phyloP scores from a whole-genome alignment of 2,113 vertebrate genomes.

The Fregata magnificens region DNA sequence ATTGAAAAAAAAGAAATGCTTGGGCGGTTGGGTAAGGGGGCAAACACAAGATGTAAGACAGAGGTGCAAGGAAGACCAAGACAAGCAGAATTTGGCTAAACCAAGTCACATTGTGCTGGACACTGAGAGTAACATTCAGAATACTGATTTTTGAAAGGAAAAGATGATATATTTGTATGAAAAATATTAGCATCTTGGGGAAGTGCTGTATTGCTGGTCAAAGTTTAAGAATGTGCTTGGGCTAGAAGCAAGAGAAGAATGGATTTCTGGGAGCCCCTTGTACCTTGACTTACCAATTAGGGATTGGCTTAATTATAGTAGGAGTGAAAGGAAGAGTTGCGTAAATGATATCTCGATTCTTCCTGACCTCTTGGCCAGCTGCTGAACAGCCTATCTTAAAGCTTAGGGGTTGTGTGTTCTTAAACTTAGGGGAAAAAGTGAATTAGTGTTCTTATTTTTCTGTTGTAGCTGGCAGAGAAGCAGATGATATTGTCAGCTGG shows the following conservation, averaged over 20 bases:
- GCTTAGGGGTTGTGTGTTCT: neutral
- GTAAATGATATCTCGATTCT: accelerated
- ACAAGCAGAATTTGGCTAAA: no score
- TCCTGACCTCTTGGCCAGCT: neutral
- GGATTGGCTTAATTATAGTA: neutral
- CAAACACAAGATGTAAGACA: accelerated
- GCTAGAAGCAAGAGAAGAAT: neutral
- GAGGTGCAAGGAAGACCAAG: neutral
- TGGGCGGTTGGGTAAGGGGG: accelerated
- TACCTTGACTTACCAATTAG: neutral
- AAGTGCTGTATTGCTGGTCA: neutral
- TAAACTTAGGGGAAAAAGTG: no score
- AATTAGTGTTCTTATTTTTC: neutral
- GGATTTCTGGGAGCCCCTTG: neutral
- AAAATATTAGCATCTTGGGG: neutral
- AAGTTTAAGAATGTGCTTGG: neutral
- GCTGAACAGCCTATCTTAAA: neutral
- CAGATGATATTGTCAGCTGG: conserved; percentile 93
- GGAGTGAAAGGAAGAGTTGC: neutral
- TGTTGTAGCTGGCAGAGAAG: conserved; percentile 89
- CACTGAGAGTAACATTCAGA: neutral
- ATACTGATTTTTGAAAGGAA: neutral
- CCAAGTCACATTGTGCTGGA: accelerated
- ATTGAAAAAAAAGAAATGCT: accelerated
- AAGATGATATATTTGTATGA: neutral